A percentile compares a stretch with the other conserved stretches of the same genome.
Evolutionary conservation across 2,797 vertebrate species (phyloP).

Genomic region (Pitangus sulphuratus): DNA sequence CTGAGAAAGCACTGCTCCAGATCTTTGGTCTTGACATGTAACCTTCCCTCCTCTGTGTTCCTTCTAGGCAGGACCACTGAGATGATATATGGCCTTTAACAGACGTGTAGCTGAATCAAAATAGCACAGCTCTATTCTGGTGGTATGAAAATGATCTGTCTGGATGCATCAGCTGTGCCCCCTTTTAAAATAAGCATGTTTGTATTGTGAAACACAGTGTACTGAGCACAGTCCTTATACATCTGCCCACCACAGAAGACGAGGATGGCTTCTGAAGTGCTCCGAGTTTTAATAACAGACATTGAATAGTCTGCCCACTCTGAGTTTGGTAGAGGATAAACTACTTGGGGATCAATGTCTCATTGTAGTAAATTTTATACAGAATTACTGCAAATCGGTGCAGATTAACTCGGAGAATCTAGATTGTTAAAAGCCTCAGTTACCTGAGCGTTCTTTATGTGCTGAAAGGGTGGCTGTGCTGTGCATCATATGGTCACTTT

Average conservation of each 20-base stretch:
- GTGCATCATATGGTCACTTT: conserved; percentile 32
- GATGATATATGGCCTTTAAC: conserved; percentile 21
- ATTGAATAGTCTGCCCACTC: not conserved
- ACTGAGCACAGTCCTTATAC: not conserved
- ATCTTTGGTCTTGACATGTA: conserved; percentile 49
- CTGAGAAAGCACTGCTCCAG: conserved; percentile 55
- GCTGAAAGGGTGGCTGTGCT: conserved; percentile 26
- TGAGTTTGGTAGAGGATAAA: not conserved
- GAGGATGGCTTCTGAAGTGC: conserved; percentile 22
- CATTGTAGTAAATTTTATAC: not conserved
- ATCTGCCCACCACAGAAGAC: not conserved
- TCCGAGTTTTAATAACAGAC: not conserved
- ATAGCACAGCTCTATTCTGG: not conserved
- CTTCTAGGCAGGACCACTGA: conserved; percentile 67
- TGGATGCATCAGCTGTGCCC: conserved; percentile 54
- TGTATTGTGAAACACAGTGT: not conserved
- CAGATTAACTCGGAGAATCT: not conserved
- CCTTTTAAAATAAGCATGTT: conserved; percentile 16
- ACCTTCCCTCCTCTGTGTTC: conserved; percentile 57
- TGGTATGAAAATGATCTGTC: conserved; percentile 30
- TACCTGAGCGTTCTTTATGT: not conserved
- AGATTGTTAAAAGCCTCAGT: not conserved
- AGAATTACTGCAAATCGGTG: not conserved
- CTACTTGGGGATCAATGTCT: not conserved
- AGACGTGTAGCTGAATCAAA: conserved; percentile 3